A percentile compares a stretch with the other conserved stretches of the same genome.
Evolutionary conservation across 1,140 invertebrate species (phyloP).

Genomic region (Pissodes strobi): DNA sequence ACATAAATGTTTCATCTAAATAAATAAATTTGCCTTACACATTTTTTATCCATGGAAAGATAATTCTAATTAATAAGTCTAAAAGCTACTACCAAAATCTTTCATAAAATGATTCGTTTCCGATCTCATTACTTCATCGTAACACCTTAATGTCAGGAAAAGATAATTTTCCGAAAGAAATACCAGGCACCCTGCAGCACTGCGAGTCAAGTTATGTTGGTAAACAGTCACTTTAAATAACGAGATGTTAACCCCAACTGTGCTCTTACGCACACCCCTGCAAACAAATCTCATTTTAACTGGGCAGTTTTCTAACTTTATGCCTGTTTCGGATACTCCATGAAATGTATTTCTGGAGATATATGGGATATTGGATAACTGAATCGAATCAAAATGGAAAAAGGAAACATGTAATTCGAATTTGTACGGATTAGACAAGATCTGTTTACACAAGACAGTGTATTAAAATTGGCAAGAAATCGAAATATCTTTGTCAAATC

Average conservation of each 20-base stretch:
- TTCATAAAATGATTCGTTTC: no score
- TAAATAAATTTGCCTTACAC: no score
- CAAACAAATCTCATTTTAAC: conserved; percentile 27
- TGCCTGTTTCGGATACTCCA: conserved; percentile 5
- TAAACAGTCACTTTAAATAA: conserved; percentile 56
- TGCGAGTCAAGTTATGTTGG: conserved; percentile 49
- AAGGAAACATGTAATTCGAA: conserved; percentile 4
- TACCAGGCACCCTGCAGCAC: conserved; percentile 4
- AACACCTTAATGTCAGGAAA: neutral
- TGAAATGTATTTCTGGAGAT: conserved; percentile 14
- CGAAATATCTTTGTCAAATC: no score
- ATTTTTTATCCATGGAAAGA: no score
- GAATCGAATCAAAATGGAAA: conserved; percentile 9
- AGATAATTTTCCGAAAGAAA: neutral
- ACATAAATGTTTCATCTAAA: no score
- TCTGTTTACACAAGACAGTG: neutral
- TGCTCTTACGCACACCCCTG: conserved; percentile 28
- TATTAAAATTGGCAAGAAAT: no score
- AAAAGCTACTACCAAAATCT: no score
- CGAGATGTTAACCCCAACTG: conserved; percentile 51
- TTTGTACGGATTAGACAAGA: neutral
- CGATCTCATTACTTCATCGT: neutral
- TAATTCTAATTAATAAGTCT: no score
- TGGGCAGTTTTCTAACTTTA: conserved; percentile 24
- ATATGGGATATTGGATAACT: conserved; percentile 5